Evolutionary conservation across 2,888 invertebrate genomes (phyloP).

Genomic region (Pachymerium ferrugineum): DNA sequence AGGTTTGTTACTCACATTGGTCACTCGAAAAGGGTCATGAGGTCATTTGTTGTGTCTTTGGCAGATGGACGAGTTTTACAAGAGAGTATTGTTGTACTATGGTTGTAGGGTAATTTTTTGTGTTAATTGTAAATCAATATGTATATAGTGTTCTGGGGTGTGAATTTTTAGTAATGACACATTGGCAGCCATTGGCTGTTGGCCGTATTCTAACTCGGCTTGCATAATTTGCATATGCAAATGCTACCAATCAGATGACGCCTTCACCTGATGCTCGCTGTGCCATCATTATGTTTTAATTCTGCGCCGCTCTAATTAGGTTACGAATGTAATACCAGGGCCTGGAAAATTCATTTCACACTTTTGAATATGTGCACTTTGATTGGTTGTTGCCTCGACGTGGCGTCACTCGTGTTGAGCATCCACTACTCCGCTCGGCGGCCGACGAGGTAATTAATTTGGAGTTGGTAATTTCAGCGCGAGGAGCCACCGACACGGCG

Average conservation of each 20-base stretch:
- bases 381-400: conserved; percentile 32
- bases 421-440: conserved; percentile 31
- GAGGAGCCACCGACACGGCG: conserved; percentile 29
- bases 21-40: not conserved
- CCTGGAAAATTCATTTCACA: conserved; percentile 34
- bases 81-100: too few relatives aligned
- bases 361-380: conserved; percentile 33
- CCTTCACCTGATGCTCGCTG: conserved; percentile 31
- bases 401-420: conserved; percentile 31
- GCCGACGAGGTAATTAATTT: conserved; percentile 34
- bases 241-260: conserved; percentile 34
- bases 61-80: too few relatives aligned
- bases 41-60: not conserved
- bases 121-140: conserved; percentile 34
- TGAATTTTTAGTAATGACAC: conserved; percentile 34
- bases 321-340: conserved; percentile 34
- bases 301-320: conserved; percentile 33
- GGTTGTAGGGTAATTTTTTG: conserved; percentile 33
- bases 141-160: conserved; percentile 31
- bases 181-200: conserved; percentile 31
- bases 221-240: conserved; percentile 34
- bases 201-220: conserved; percentile 13
- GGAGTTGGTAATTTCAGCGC: conserved; percentile 32
- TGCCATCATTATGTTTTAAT: conserved; percentile 35
- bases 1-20: conserved; percentile 5